Base-by-base conservation (phyloP, 2,888 invertebrate species). In the Chloroclystis v-ata region DNA sequence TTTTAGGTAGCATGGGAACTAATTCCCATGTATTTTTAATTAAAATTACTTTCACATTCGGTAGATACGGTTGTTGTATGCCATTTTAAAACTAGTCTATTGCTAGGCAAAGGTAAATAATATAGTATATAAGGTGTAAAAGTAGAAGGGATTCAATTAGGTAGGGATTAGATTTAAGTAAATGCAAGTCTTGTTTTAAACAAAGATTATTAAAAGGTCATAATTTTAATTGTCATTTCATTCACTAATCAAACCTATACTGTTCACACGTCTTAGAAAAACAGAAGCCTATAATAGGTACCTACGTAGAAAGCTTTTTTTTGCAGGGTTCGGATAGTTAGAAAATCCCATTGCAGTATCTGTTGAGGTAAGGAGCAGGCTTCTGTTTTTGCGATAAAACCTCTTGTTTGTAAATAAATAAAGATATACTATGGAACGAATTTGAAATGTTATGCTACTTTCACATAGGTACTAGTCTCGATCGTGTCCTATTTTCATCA, bases 301-400 rank as follows among this genome's bases (percentile, higher is more conserved):
- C 33, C 35, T 11, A 20, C 20, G 20, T 20, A 20, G 20, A 20
- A 50, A 49, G 56, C 49, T 63, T 71, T 71, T 69, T 68, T 76
- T 84, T 84, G 64, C 82, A 83, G 83, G 72, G 64, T 76, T 66
- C 78, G 82, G 54, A 69, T 83, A 72, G 72, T 82, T 78, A 82
- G 77, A 77, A 84, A 85, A 74, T 82, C 82, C 30, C 78, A 80
- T 80, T 84, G 81, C 82, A 74, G 81, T 79, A 80, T 84, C 70
- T 63, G 72, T 62, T 82, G 53, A 75, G 81, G 78, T 79, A 78
- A 77, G 73, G 59, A 51, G 40, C 53, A 67, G 81, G 81, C 80
- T 82, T 81, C 80, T 82, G 81, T 80, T 82, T 79, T 77, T 67
- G 47, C 49, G 47, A 45, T 46, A 42, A 54, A 50, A 50, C 41